Evolutionary conservation across 2,113 vertebrate species (phyloP).

Genomic region (Elachura formosa): DNA sequence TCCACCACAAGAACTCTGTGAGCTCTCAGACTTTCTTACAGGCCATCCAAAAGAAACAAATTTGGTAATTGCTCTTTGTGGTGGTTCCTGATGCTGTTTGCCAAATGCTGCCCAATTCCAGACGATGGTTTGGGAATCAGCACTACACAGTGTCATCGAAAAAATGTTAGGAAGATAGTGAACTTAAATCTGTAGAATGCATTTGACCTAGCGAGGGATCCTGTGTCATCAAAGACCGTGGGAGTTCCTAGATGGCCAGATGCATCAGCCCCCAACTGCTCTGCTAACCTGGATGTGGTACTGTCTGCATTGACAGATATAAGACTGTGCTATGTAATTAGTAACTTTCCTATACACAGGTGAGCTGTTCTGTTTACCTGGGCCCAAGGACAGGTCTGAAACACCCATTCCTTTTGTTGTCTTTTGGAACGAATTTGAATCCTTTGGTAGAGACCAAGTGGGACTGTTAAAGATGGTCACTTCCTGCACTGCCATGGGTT

Average conservation of each 20-base stretch:
- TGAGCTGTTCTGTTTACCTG: background rate
- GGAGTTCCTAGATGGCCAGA: background rate
- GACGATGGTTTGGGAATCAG: background rate
- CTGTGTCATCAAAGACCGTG: background rate
- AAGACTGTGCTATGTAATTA: background rate
- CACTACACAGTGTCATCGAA: accelerated
- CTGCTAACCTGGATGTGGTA: background rate
- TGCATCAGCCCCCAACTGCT: background rate
- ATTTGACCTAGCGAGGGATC: background rate
- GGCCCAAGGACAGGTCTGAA: background rate
- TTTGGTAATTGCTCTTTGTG: background rate
- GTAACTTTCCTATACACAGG: background rate
- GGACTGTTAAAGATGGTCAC: background rate
- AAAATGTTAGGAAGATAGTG: background rate
- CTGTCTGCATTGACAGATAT: background rate
- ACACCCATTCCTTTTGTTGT: background rate
- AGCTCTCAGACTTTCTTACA: background rate
- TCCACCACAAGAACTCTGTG: background rate
- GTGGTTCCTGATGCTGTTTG: background rate
- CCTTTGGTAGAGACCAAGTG: background rate
- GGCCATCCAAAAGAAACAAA: background rate
- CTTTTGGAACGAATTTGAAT: background rate
- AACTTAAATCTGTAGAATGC: background rate
- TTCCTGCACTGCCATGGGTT: accelerated
- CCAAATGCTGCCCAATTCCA: background rate